Base-by-base conservation (phyloP, 2,113 vertebrate genomes). In the Girardinichthys multiradiatus region DNA sequence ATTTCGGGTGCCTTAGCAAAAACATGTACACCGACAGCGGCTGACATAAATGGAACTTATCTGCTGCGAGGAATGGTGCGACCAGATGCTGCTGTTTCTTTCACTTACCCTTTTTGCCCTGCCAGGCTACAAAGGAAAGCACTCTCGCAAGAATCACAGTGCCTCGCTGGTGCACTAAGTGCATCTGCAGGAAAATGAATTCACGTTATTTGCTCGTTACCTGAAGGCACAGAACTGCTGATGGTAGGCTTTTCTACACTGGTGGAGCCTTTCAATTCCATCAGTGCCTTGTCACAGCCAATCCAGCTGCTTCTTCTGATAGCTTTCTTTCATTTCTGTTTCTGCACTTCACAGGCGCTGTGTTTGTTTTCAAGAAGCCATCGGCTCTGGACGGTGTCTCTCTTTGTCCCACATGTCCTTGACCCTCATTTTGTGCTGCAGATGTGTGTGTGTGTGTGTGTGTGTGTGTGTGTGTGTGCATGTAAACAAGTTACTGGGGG, bases 181-280 rank as follows among this genome's bases (percentile, higher is more conserved):
- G 81, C 86, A 72, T 68, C 82, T 68, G 77, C 28, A 12, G 63
- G 74, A 83, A 84, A 64, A 84, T 68, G 80, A 69, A 76, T 84
- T 74, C 68, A 37, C 81, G 87, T 86, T 84, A 83, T 89, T 84
- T 74, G 70, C 54, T 77, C 77, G 82, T 89, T 86, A 90, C 83
- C 81, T 88, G 69, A 12, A 85, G 87, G 82, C 82, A 57, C 76
- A 79, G 77, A 83, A 89, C 28, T 86, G 90, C 89, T 92, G 91
- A 92, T 70, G 88, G 70, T 64, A 33, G 86, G 42, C 65, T 63
- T 91, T 90, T 90, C 76, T 80, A 29, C 76, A 74, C 61, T 64
- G 33, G 69, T 48, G 74, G 62, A 81, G 79, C 80, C 72, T 84
- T 81, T 87, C 76, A 62, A 28, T 81, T 76, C 82, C 85, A 86